phyloP scores from a whole-genome alignment of 2,113 vertebrate genomes.

The Epinephelus fuscoguttatus region DNA sequence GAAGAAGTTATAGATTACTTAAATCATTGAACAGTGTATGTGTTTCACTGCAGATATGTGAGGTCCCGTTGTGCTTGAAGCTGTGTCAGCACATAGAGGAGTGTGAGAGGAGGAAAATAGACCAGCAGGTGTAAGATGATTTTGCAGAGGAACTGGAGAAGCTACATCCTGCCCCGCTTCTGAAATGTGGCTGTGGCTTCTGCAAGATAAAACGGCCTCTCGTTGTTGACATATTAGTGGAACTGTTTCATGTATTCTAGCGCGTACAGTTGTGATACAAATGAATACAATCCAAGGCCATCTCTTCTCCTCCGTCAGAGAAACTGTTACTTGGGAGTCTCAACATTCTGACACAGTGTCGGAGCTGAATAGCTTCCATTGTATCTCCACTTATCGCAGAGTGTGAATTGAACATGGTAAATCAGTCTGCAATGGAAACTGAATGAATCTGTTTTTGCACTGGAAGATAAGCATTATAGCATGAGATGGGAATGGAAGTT shows the following conservation, averaged over 20 bases:
- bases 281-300: slow-evolving; percentile 35
- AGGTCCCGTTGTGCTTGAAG: slow-evolving; percentile 21
- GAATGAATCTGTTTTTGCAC: slow-evolving; percentile 50
- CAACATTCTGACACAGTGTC: slow-evolving; percentile 35
- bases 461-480: slow-evolving; percentile 57
- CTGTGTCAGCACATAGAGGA: background rate
- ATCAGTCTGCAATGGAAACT: slow-evolving; percentile 56
- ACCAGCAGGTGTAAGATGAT: slow-evolving; percentile 3
- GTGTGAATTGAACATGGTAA: slow-evolving; percentile 57
- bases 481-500: slow-evolving; percentile 47
- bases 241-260: background rate
- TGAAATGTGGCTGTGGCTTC: background rate
- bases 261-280: slow-evolving; percentile 15
- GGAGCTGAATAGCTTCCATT: slow-evolving; percentile 47
- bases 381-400: slow-evolving; percentile 55
- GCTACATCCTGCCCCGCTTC: background rate
- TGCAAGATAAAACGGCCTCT: slow-evolving; percentile 5
- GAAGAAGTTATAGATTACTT: slow-evolving; percentile 7
- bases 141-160: slow-evolving; percentile 9
- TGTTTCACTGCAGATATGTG: slow-evolving; percentile 8
- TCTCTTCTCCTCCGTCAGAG: slow-evolving; percentile 22
- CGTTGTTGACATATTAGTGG: background rate
- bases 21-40: slow-evolving; percentile 4
- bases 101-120: background rate
- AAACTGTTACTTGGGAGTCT: slow-evolving; percentile 19